Conservation (phyloP, 1,140 invertebrate species). For the Charaxes varanes region DNA sequence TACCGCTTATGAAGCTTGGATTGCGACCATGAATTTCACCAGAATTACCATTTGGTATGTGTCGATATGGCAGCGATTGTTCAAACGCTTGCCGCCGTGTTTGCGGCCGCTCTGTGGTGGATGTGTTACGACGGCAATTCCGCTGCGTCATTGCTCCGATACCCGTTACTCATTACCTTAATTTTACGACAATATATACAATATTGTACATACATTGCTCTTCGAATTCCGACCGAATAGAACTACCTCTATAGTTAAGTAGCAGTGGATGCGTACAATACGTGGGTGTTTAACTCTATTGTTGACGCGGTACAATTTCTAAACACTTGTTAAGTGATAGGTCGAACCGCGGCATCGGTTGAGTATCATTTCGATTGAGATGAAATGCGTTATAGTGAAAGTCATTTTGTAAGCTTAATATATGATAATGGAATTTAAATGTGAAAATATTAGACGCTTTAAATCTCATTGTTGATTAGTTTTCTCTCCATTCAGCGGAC, state of each 20-base stretch:
- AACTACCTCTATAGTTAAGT: background rate
- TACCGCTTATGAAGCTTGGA: conserved; percentile 28
- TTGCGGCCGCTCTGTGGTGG: conserved; percentile 45
- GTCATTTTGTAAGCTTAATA: background rate
- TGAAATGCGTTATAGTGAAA: conserved; percentile 6
- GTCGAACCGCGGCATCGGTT: conserved; percentile 14
- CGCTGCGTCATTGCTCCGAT: conserved; percentile 32
- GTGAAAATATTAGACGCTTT: too few species aligned
- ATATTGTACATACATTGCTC: conserved; percentile 24
- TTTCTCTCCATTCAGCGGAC: too few species aligned
- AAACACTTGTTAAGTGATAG: conserved; percentile 32
- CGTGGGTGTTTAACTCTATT: conserved; percentile 1
- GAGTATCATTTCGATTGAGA: conserved; percentile 17
- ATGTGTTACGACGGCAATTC: conserved; percentile 50
- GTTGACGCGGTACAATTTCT: conserved; percentile 12
- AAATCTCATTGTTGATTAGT: too few species aligned
- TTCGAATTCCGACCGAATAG: background rate
- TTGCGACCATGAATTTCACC: conserved; percentile 38
- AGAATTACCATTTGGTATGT: conserved; percentile 38
- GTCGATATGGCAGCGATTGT: conserved; percentile 47
- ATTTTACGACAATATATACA: conserved; percentile 28
- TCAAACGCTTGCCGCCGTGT: conserved; percentile 43
- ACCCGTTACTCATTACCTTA: conserved; percentile 32
- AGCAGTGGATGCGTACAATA: conserved; percentile 5
- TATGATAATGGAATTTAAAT: too few species aligned